Percentiles rank a stretch among this genome's conserved stretches.
Conservation (phyloP, 2,888 invertebrate species). For the Agrochola circellaris region DNA sequence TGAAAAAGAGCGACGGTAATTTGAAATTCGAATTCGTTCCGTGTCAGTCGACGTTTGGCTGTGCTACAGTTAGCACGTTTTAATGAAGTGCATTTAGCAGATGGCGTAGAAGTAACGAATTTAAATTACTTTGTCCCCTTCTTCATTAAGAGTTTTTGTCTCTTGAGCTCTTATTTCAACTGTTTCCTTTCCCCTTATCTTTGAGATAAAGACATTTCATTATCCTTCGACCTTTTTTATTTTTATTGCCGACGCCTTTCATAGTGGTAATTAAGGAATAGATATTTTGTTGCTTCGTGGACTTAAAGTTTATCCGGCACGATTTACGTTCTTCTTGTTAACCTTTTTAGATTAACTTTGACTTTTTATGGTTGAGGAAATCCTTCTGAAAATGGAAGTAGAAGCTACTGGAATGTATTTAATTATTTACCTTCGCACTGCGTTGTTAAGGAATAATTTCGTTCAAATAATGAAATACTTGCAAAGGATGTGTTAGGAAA, state of each 20-base stretch:
- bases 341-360: conserved; percentile 57
- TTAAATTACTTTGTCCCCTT: conserved; percentile 80
- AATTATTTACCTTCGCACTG: neutral
- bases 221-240: conserved; percentile 78
- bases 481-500: neutral
- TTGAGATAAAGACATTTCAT: conserved; percentile 82
- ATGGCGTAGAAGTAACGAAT: conserved; percentile 81
- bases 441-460: neutral
- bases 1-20: conserved; percentile 79
- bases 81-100: conserved; percentile 86
- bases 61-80: conserved; percentile 79
- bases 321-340: conserved; percentile 59
- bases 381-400: conserved; percentile 6
- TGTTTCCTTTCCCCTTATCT: conserved; percentile 74
- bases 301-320: conserved; percentile 51
- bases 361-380: conserved; percentile 46
- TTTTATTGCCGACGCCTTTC: conserved; percentile 67
- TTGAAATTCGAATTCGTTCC: conserved; percentile 82
- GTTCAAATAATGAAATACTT: neutral
- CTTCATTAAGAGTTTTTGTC: conserved; percentile 79
- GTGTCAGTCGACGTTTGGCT: conserved; percentile 74
- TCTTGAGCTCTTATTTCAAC: conserved; percentile 70
- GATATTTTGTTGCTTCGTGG: conserved; percentile 63
- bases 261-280: conserved; percentile 77
- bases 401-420: neutral